These are phyloP conservation scores for Clinocottus analis DNA, from an alignment of 2,113 vertebrate species.

Conservation along the genomic window DNA sequence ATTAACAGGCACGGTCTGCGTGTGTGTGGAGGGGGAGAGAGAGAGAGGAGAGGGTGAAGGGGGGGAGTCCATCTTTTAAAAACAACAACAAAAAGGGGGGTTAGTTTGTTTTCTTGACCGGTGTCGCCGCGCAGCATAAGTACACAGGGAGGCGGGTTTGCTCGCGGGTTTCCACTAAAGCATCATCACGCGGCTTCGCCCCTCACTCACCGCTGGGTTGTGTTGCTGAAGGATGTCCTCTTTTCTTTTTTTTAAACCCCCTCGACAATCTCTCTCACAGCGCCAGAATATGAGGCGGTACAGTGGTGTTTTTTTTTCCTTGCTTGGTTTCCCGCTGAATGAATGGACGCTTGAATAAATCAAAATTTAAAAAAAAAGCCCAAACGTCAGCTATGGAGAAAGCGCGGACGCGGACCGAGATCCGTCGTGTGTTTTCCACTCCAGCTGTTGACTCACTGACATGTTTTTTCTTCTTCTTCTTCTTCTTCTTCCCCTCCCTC, in stretches of 20 bases:
- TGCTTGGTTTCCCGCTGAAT: constrained; percentile 19
- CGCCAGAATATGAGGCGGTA: constrained; percentile 5
- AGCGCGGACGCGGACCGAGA: constrained; percentile 24
- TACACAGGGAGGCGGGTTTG: constrained; percentile 1
- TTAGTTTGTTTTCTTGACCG: constrained; percentile 26
- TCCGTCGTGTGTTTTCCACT: constrained; percentile 62
- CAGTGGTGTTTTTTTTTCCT: not conserved
- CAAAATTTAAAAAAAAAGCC: constrained; percentile 49
- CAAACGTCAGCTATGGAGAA: constrained; percentile 45
- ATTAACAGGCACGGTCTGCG: constrained; percentile 42
- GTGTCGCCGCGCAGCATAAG: constrained; percentile 17
- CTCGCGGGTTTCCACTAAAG: not conserved
- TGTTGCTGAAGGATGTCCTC: constrained; percentile 21
- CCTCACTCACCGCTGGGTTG: constrained; percentile 53
- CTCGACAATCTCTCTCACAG: not conserved
- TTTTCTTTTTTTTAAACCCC: too few relatives aligned
- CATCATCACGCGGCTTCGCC: constrained; percentile 23
- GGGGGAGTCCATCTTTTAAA: constrained; percentile 64
- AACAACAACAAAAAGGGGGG: constrained; percentile 37
- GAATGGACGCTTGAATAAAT: constrained; percentile 34
- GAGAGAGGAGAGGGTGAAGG: too few relatives aligned
- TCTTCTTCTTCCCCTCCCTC: too few relatives aligned
- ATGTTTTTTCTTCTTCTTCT: constrained; percentile 55
- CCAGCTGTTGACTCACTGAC: constrained; percentile 74
- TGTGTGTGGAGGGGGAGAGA: too few relatives aligned